Conservation (phyloP, 2,113 vertebrate genomes). For the Epinephelus fuscoguttatus region DNA sequence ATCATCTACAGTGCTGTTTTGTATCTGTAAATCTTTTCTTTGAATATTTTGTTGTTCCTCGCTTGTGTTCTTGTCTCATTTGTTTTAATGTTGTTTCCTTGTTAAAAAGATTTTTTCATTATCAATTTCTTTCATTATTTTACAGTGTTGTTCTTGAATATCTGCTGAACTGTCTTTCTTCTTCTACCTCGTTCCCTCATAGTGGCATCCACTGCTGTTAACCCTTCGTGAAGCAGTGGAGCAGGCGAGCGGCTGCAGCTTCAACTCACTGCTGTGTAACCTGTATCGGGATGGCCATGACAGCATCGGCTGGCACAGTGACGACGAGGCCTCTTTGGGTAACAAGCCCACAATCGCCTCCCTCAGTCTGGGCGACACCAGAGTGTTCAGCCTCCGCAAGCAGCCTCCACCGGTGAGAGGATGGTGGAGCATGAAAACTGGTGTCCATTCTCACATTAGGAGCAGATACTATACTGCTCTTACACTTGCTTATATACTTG, state of each 20-base stretch:
- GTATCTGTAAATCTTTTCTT: too few species aligned
- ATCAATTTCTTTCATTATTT: background rate
- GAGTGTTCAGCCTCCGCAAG: slow-evolving; percentile 94
- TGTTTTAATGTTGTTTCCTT: background rate
- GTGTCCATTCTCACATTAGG: background rate
- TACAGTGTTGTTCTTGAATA: background rate
- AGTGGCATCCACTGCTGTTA: slow-evolving; percentile 92
- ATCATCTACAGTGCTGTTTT: too few species aligned
- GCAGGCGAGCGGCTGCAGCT: slow-evolving; percentile 81
- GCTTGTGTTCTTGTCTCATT: background rate
- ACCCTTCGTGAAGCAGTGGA: slow-evolving; percentile 83
- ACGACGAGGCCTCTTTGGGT: slow-evolving; percentile 90
- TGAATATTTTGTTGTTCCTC: too few species aligned
- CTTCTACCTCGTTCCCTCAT: background rate
- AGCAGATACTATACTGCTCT: background rate
- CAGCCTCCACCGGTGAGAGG: slow-evolving; percentile 89
- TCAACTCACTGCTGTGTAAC: slow-evolving; percentile 96
- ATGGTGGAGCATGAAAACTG: background rate
- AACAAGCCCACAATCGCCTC: slow-evolving; percentile 90
- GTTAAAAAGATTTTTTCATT: background rate
- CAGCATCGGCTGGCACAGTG: slow-evolving; percentile 97
- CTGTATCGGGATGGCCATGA: slow-evolving; percentile 93
- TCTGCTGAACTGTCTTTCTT: background rate
- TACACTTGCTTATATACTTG: background rate
- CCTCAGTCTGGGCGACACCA: slow-evolving; percentile 92